Percentiles rank a stretch among this genome's conserved stretches.
These are phyloP conservation scores for Chromobotia macracanthus DNA, from an alignment of 2,797 vertebrate species.

Conservation along the genomic window DNA sequence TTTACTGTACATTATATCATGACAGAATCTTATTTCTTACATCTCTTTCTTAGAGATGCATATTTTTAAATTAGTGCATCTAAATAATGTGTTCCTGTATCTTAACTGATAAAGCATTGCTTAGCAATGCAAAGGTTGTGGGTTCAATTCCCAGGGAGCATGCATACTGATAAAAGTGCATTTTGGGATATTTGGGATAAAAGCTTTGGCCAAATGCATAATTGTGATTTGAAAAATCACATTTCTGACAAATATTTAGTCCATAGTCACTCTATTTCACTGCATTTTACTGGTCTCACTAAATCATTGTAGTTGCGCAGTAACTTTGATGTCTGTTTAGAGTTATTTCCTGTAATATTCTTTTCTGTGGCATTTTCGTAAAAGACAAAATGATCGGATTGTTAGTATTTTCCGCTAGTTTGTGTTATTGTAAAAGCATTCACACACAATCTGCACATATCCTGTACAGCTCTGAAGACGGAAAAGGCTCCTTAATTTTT, in stretches of 20 bases:
- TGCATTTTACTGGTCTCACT: not conserved
- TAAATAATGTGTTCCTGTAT: too few species aligned
- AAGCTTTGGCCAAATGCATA: too few species aligned
- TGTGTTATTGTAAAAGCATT: slow-evolving; percentile 16
- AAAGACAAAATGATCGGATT: not conserved
- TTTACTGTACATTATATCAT: not conserved
- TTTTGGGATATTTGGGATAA: too few species aligned
- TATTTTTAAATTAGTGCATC: too few species aligned
- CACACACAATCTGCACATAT: slow-evolving; percentile 38
- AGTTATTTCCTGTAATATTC: not conserved
- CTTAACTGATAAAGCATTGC: too few species aligned
- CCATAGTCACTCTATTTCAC: not conserved
- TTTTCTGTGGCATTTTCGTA: not conserved
- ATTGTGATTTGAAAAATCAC: too few species aligned
- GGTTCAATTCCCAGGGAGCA: too few species aligned
- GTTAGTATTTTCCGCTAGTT: not conserved
- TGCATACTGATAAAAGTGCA: too few species aligned
- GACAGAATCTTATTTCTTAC: not conserved
- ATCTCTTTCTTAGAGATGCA: not conserved
- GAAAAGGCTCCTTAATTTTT: slow-evolving; percentile 48
- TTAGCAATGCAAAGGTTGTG: too few species aligned
- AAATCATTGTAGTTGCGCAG: not conserved
- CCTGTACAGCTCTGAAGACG: slow-evolving; percentile 46
- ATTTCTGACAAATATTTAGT: not conserved
- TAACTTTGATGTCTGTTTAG: not conserved